Conservation (phyloP, 1,140 invertebrate species). For the Zaprionus ornatus region DNA sequence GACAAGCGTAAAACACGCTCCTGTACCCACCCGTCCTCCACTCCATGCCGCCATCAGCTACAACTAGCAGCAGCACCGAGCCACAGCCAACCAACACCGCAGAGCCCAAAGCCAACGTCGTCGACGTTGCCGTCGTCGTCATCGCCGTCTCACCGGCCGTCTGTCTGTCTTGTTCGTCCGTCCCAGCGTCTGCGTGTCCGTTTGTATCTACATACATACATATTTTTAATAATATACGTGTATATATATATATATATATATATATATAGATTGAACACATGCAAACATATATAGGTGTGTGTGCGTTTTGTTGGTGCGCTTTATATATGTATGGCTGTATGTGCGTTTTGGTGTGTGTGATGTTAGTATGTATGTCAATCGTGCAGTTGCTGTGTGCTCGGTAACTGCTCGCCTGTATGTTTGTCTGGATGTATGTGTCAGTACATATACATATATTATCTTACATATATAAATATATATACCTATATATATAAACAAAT, state of each 20-base stretch:
- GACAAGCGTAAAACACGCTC: conserved; percentile 77
- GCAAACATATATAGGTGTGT: conserved; percentile 42
- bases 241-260: conserved; percentile 35
- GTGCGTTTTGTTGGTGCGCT: conserved; percentile 55
- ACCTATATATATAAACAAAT: conserved; percentile 5
- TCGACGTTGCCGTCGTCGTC: conserved; percentile 45
- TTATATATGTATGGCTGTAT: conserved; percentile 42
- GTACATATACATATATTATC: conserved; percentile 29
- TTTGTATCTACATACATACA: conserved; percentile 51
- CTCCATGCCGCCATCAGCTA: conserved; percentile 55
- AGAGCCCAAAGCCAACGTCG: conserved; percentile 69
- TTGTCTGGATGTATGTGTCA: conserved; percentile 15
- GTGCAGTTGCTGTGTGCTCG: conserved; percentile 71
- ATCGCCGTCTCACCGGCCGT: conserved; percentile 57
- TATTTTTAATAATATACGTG: conserved; percentile 39
- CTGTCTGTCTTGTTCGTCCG: conserved; percentile 38
- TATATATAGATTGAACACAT: conserved; percentile 56
- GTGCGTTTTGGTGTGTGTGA: conserved; percentile 32
- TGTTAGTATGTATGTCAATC: conserved; percentile 73
- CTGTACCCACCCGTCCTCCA: conserved; percentile 75
- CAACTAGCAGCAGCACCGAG: conserved; percentile 40
- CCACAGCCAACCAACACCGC: conserved; percentile 57
- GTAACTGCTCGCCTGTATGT: conserved; percentile 72
- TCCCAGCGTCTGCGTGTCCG: conserved; percentile 64
- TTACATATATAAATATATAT: conserved; percentile 27